Evolutionary conservation across 1,140 invertebrate species (phyloP).

Genomic region (Rhynchophorus ferrugineus): DNA sequence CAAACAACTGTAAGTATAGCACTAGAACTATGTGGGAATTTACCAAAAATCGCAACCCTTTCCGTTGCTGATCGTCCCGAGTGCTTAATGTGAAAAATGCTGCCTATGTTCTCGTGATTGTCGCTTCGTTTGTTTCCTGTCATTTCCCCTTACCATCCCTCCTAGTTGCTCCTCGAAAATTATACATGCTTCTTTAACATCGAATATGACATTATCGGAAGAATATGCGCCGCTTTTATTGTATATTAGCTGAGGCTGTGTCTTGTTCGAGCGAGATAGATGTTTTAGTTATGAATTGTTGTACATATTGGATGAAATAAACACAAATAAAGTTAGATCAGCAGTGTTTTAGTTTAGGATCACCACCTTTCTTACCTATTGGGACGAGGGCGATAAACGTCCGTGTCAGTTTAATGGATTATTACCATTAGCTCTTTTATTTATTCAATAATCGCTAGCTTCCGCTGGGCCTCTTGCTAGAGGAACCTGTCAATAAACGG

Average conservation of each 20-base stretch:
- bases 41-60: not conserved
- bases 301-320: too few species aligned
- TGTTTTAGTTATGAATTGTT: too few species aligned
- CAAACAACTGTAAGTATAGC: constrained; percentile 47
- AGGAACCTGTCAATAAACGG: too few species aligned
- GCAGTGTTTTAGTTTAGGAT: too few species aligned
- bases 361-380: too few species aligned
- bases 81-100: not conserved
- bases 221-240: not conserved
- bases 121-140: not conserved
- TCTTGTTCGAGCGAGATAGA: not conserved
- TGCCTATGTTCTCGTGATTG: not conserved
- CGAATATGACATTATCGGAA: not conserved
- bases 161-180: not conserved
- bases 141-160: not conserved
- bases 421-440: too few species aligned
- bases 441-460: too few species aligned
- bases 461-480: too few species aligned
- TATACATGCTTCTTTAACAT: not conserved
- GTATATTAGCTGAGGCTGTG: constrained; percentile 3
- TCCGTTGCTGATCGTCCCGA: not conserved
- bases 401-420: too few species aligned
- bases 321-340: too few species aligned
- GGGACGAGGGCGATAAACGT: too few species aligned
- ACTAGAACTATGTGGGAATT: not conserved